Evolutionary conservation across 1,140 invertebrate species (phyloP).

Genomic region (Camponotus floridanus): DNA sequence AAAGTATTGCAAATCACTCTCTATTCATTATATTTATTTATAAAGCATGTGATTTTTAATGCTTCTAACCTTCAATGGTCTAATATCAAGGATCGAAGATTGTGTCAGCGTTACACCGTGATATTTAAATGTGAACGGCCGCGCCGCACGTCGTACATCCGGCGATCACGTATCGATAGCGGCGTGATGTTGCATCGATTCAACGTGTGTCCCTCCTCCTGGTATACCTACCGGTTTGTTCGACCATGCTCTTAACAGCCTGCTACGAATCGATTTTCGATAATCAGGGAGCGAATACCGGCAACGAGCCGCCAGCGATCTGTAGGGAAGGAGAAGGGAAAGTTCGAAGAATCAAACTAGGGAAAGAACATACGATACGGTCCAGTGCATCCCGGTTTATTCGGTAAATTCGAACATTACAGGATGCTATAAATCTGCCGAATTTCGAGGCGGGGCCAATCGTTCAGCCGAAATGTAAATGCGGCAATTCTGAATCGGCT

Average conservation of each 20-base stretch:
- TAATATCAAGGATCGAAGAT: slow-evolving; percentile 37
- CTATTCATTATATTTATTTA: background rate
- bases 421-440: slow-evolving; percentile 38
- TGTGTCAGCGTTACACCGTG: slow-evolving; percentile 54
- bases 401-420: slow-evolving; percentile 60
- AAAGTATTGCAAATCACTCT: background rate
- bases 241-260: slow-evolving; percentile 70
- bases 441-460: slow-evolving; percentile 13
- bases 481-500: background rate
- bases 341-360: slow-evolving; percentile 62
- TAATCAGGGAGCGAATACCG: slow-evolving; percentile 75
- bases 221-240: slow-evolving; percentile 57
- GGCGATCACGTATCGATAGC: slow-evolving; percentile 53
- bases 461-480: slow-evolving; percentile 37
- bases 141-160: slow-evolving; percentile 51
- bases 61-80: background rate
- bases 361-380: slow-evolving; percentile 59
- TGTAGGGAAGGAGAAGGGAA: slow-evolving; percentile 17
- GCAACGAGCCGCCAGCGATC: slow-evolving; percentile 23
- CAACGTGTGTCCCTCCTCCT: slow-evolving; percentile 19
- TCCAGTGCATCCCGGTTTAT: slow-evolving; percentile 55
- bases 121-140: slow-evolving; percentile 79
- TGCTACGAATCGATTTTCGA: slow-evolving; percentile 76
- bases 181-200: slow-evolving; percentile 29
- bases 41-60: slow-evolving; percentile 19